Base-by-base conservation (phyloP, 2,113 vertebrate species). In the Platycercus adscitus region DNA sequence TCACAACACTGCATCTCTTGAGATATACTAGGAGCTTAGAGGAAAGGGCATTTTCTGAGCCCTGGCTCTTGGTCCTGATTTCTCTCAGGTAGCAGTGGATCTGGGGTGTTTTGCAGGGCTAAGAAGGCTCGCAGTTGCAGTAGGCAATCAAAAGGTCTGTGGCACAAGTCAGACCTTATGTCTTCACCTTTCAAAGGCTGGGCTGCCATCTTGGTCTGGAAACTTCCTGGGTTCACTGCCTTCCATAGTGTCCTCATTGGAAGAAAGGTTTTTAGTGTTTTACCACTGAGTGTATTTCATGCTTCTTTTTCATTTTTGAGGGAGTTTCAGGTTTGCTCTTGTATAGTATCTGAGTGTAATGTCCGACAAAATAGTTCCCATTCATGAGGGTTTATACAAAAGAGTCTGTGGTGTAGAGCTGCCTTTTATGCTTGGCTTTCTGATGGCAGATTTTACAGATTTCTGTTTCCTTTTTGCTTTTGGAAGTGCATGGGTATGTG, bases 361-460 rank as follows among this genome's bases (percentile, higher is more conserved):
- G 37, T 61, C 56, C 75, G 84, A 60, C 46, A 88, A 66, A 80
- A 23, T 31, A 80, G 60, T 86, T 91, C 43, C 55, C 16, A 16
- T 86, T 93, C 44, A 13, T 44, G 61, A 86, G 52, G 16, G 15
- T 86, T 65, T 90, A 95, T 82, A n/a, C 52, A 65, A 83, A 82
- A 55, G 37, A 66, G 28, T 72, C 37, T 78, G 1, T 90, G 88
- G 31, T 88, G 61, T 46, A 76, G 72, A 86, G 28, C 88, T 94
- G 72, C 72, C 47, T 94, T 92, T 91, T 91, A 44, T 91, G 44
- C 77, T 91, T 91, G 80, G 83, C 93, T 96, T 89, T 90, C 88
- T 88, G 52, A 56, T 92, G 86, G 88, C 83, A 96, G 93, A 68
- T 93, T 91, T 91, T 81, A 71, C 63, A 68, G 61, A 61, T 81